Evolutionary conservation across 2,113 vertebrate species (phyloP).

Genomic region (Brachyhypopomus occidentalis): DNA sequence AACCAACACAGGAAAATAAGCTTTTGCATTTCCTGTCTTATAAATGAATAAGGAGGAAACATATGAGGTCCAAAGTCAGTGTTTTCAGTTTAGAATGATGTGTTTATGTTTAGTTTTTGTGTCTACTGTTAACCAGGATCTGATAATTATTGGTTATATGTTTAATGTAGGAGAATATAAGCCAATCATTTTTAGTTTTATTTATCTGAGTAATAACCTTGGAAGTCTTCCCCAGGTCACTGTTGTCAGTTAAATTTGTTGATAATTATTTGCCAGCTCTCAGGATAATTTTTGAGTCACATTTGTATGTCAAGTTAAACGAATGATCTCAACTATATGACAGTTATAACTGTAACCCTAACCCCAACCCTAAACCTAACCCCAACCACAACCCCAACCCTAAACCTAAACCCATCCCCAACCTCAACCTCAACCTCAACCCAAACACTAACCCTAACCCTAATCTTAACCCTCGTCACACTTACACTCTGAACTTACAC

Average conservation of each 20-base stretch:
- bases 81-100: background rate
- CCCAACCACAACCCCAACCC: too few relatives aligned
- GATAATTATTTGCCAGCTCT: background rate
- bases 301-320: background rate
- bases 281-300: background rate
- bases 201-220: conserved; percentile 2
- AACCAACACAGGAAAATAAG: conserved; percentile 1
- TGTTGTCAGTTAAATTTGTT: background rate
- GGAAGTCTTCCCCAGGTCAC: conserved; percentile 17
- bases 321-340: background rate
- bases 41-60: background rate
- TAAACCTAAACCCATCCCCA: too few relatives aligned
- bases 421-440: too few relatives aligned
- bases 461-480: too few relatives aligned
- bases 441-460: too few relatives aligned
- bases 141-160: conserved; percentile 14
- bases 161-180: background rate
- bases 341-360: background rate
- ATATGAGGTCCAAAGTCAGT: background rate
- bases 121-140: background rate
- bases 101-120: background rate
- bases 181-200: background rate
- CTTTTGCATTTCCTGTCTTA: background rate
- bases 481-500: background rate
- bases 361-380: too few relatives aligned